Evolutionary conservation across 2,797 vertebrate genomes (phyloP), one percentile per base, ranked within the genome.

Genomic region (Platalea minor): DNA sequence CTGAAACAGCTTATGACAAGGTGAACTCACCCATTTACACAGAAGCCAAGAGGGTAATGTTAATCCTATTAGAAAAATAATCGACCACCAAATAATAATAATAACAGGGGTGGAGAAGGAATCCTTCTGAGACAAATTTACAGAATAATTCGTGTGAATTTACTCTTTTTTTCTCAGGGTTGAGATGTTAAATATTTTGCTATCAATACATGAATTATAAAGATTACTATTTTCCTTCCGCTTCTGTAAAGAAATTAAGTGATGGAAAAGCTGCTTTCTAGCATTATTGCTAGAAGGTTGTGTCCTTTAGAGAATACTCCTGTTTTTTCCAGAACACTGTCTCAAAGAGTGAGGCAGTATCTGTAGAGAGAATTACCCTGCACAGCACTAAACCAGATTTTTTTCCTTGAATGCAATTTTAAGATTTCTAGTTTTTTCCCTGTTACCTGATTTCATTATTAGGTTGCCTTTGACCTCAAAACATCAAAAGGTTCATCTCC

Each of bases 21-120:
- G 91, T 93, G 57, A 96, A 90, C 59, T 93, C 72, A 78, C 54
- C 35, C 77, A 37, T 87, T 88, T 95, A 75, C 67, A 78, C 28
- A 86, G 80, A 95, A 96, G 79, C 73, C 82, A 86, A 91, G 33
- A 73, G 31, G 46, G 74, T 65, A 76, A 61, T 12, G n/a, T 79
- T 96, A 93, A 97, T 96, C 93, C 61, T 94, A 88, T 92, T 93
- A 93, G 60, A 93, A 94, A 95, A 96, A 89, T 91, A 94, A 95
- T 93, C 86, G 83, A 80, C 51, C 29, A 80, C 81, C 51, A 91
- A 91, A 96, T 85, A 94, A 77, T 54, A 92, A 87, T 74, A 91
- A 95, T 70, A 68, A 19, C 60, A 91, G 17, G 24, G 26, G 26
- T 79, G 61, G 73, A 88, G 75, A 92, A 88, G 5, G 48, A 93